phyloP scores from a whole-genome alignment of 2,113 vertebrate genomes.

The Prunella fulvescens region DNA sequence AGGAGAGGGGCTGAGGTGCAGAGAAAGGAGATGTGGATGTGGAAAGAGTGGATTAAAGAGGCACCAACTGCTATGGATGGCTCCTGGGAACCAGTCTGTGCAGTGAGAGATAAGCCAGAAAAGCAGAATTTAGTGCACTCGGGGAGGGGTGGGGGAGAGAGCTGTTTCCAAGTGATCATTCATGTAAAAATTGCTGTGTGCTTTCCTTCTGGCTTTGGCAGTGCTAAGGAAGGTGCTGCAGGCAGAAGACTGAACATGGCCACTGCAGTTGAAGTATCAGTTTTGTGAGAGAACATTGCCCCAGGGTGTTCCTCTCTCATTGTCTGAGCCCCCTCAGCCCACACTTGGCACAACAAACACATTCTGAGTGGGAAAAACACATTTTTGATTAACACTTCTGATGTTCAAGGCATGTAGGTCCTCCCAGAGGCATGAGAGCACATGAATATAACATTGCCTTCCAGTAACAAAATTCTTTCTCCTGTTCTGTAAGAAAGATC shows the following conservation, averaged over 20 bases:
- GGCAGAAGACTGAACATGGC: not conserved
- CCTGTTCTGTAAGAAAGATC: not conserved
- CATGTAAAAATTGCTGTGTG: not conserved
- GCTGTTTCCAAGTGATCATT: not conserved
- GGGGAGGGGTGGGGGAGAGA: not conserved
- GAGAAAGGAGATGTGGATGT: not conserved
- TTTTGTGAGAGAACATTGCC: not conserved
- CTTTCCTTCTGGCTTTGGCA: not conserved
- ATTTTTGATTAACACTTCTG: not conserved
- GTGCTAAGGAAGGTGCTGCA: not conserved
- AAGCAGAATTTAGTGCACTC: not conserved
- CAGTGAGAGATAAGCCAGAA: conserved; percentile 10
- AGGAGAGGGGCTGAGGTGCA: not conserved
- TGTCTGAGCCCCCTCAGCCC: not conserved
- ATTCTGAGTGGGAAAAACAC: not conserved
- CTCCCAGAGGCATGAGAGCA: not conserved
- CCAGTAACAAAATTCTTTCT: not conserved
- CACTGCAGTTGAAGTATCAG: not conserved
- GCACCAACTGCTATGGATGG: not conserved
- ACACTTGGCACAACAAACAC: not conserved
- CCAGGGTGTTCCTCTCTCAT: not conserved
- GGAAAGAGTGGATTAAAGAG: not conserved
- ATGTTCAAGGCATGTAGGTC: not conserved
- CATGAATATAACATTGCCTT: not conserved
- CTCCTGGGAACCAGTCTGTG: not conserved